A percentile compares a stretch with the other conserved stretches of the same genome.
Evolutionary conservation across 2,888 invertebrate species (phyloP).

Genomic region (Drosophila macrospina): DNA sequence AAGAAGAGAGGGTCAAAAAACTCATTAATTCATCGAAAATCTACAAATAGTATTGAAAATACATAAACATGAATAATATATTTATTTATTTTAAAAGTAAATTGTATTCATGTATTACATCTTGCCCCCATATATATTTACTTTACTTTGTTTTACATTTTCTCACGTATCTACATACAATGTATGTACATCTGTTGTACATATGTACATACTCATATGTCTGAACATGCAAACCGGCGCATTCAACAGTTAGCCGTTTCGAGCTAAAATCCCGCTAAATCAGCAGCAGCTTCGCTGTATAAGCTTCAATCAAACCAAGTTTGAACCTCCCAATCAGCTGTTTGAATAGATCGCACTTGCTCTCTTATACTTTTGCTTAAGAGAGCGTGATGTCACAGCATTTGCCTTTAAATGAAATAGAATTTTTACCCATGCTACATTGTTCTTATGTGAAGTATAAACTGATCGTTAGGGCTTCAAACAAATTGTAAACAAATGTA

Average conservation of each 20-base stretch:
- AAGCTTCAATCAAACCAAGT: constrained; percentile 44
- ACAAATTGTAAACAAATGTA: not conserved
- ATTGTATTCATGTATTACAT: not conserved
- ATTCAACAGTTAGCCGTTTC: constrained; percentile 22
- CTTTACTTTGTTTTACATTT: constrained; percentile 6
- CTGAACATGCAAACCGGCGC: not conserved
- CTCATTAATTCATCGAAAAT: constrained; percentile 51
- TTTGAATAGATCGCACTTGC: constrained; percentile 11
- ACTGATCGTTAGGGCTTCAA: not conserved
- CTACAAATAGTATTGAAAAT: not conserved
- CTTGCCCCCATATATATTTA: not conserved
- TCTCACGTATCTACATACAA: constrained; percentile 2
- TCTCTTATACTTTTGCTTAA: constrained; percentile 28
- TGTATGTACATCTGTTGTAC: constrained; percentile 1
- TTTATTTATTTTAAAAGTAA: not conserved
- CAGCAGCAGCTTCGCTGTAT: constrained; percentile 17
- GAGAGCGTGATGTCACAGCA: constrained; percentile 27
- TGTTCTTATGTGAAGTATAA: not conserved
- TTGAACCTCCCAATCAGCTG: constrained; percentile 41
- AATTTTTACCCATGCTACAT: not conserved
- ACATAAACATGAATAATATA: not conserved
- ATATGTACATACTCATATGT: not conserved
- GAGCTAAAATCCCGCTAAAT: constrained; percentile 21
- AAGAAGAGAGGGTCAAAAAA: constrained; percentile 50
- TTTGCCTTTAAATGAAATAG: not conserved